Base-by-base conservation (phyloP, 2,113 vertebrate genomes). In the Astur gentilis region DNA sequence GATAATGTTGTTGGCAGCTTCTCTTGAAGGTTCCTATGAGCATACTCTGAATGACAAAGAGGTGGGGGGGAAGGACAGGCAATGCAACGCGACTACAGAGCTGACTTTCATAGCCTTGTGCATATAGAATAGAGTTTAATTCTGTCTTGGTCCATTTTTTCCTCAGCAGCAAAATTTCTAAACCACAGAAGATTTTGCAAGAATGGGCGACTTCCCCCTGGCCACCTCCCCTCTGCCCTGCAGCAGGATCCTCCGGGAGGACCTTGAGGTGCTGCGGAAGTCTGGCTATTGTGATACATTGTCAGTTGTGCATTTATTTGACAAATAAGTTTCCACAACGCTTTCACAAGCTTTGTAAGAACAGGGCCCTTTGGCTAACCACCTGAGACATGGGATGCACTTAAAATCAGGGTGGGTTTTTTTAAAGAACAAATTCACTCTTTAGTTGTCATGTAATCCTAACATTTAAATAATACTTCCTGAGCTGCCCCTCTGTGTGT, bases 1-100 rank as follows among this genome's bases (percentile, higher is more conserved):
- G 91, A 90, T 93, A 91, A 88, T 70, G 62, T 87, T 82, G 64
- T 91, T 96, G 93, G 71, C 90, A 93, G 77, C 83, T 87, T 91
- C 49, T 89, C 93, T 89, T 61, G 54, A 80, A 91, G 62, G n/a
- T 89, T 90, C 79, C 82, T 96, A 7, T 67, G 55, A 93, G 79
- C 75, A 67, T 73, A 75, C 34, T 87, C 80, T 87, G 91, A 95
- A 95, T 94, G 75, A 94, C 71, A 93, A 95, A 92, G 73, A 45
- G 20, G 27, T 27, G 58, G 25, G 21, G n/a, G 42, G 66, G 87
- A 77, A 91, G 70, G 47, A 85, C 31, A 19, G 34, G n/a, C 54
- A 85, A 87, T 42, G 81, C 45, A 94, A 91, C 75, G 62, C 2
- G 2, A 70, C 45, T 23, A 40, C 82, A 64, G 66, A 78, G 27